A percentile compares a stretch with the other conserved stretches of the same genome.
phyloP scores from a whole-genome alignment of 2,113 vertebrate genomes.

The Bujurquina vittata region DNA sequence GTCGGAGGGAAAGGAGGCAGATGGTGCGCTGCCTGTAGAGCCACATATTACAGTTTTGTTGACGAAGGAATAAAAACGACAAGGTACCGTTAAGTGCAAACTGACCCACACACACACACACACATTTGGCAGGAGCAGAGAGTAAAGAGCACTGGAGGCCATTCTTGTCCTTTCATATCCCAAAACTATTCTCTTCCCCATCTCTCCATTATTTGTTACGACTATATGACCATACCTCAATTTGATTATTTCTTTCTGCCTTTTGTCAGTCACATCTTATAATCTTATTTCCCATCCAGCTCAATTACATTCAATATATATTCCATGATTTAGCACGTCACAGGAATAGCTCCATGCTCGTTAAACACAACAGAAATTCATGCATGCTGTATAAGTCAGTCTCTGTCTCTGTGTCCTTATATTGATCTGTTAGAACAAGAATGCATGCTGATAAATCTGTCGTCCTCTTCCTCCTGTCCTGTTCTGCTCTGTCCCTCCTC shows the following conservation, averaged over 20 bases:
- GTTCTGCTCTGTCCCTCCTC: neutral
- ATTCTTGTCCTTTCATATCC: conserved; percentile 12
- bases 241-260: neutral
- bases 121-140: conserved; percentile 16
- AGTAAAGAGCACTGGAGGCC: conserved; percentile 35
- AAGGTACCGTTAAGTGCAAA: neutral
- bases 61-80: neutral
- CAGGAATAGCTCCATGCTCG: neutral
- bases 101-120: neutral
- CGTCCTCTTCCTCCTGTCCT: neutral
- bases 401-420: neutral
- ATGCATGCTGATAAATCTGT: neutral
- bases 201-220: neutral
- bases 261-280: neutral
- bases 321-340: neutral
- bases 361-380: neutral
- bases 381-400: neutral
- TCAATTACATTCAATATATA: neutral
- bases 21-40: too few relatives aligned
- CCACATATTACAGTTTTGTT: neutral
- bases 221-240: neutral
- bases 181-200: neutral
- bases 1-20: neutral
- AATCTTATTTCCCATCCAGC: neutral
- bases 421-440: neutral